Conservation (phyloP, 2,113 vertebrate species). For the Malurus alboscapulatus region DNA sequence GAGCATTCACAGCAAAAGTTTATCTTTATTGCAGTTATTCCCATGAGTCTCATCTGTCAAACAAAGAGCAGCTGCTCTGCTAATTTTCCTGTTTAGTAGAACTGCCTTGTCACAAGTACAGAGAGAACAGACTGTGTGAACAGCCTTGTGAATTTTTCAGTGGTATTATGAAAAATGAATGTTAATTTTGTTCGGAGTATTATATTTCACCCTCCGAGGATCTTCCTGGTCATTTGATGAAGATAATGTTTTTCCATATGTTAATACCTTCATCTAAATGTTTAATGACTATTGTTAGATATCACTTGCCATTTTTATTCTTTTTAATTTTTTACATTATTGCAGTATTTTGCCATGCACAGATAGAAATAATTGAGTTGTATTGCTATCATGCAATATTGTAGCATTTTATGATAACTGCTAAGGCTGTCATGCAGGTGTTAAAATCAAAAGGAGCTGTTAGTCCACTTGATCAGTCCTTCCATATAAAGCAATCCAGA, state of each 20-base stretch:
- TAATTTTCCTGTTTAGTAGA: slow-evolving; percentile 45
- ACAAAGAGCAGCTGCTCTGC: slow-evolving; percentile 47
- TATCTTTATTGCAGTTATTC: slow-evolving; percentile 64
- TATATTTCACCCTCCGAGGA: neutral
- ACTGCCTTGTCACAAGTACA: slow-evolving; percentile 29
- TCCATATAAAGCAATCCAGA: neutral
- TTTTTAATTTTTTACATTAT: neutral
- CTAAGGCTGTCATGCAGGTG: neutral
- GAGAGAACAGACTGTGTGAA: slow-evolving; percentile 26
- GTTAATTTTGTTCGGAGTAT: slow-evolving; percentile 50
- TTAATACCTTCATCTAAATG: slow-evolving; percentile 37
- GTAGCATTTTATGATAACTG: neutral
- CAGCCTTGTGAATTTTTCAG: slow-evolving; percentile 60
- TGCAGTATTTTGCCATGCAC: neutral
- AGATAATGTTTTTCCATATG: slow-evolving; percentile 31
- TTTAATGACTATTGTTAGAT: slow-evolving; percentile 36
- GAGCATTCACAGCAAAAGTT: slow-evolving; percentile 65
- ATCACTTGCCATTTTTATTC: neutral
- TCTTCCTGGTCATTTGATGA: slow-evolving; percentile 29
- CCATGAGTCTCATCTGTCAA: slow-evolving; percentile 55
- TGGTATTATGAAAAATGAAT: slow-evolving; percentile 42
- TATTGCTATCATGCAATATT: neutral
- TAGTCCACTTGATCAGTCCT: neutral
- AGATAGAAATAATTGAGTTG: neutral
- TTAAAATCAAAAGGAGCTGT: neutral